Percentiles rank a stretch among this genome's conserved stretches.
phyloP scores from a whole-genome alignment of 2,888 invertebrate species.

The Autographa gamma region DNA sequence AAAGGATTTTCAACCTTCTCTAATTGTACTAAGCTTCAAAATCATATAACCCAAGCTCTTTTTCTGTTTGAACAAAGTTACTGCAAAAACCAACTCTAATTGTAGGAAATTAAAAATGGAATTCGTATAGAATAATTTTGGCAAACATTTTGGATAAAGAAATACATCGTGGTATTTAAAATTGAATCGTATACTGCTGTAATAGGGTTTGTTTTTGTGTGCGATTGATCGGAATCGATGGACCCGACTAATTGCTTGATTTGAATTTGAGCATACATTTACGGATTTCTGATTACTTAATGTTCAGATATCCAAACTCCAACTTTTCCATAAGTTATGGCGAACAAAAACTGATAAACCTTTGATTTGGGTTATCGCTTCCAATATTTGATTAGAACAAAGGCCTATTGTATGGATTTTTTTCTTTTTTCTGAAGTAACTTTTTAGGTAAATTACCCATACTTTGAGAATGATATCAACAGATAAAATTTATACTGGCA shows the following conservation, averaged over 20 bases:
- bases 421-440: too few relatives aligned
- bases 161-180: conserved; percentile 12
- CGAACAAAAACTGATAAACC: too few relatives aligned
- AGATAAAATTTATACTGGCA: too few relatives aligned
- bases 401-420: too few relatives aligned
- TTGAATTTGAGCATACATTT: conserved; percentile 66
- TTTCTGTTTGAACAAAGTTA: not conserved
- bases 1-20: conserved; percentile 48
- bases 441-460: too few relatives aligned
- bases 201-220: conserved; percentile 54
- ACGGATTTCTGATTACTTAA: conserved; percentile 48
- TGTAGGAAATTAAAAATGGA: conserved; percentile 20
- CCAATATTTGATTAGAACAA: too few relatives aligned
- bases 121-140: conserved; percentile 27
- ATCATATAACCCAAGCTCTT: not conserved
- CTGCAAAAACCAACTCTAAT: conserved; percentile 30
- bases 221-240: conserved; percentile 42
- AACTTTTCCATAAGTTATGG: not conserved
- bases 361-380: too few relatives aligned
- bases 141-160: not conserved
- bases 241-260: conserved; percentile 72
- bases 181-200: conserved; percentile 13
- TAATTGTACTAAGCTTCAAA: conserved; percentile 4
- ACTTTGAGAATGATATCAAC: too few relatives aligned
- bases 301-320: conserved; percentile 16